Evolutionary conservation across 2,797 vertebrate species (phyloP), one percentile per base, ranked within the genome.

Genomic region (Acipenser oxyrinchus): DNA sequence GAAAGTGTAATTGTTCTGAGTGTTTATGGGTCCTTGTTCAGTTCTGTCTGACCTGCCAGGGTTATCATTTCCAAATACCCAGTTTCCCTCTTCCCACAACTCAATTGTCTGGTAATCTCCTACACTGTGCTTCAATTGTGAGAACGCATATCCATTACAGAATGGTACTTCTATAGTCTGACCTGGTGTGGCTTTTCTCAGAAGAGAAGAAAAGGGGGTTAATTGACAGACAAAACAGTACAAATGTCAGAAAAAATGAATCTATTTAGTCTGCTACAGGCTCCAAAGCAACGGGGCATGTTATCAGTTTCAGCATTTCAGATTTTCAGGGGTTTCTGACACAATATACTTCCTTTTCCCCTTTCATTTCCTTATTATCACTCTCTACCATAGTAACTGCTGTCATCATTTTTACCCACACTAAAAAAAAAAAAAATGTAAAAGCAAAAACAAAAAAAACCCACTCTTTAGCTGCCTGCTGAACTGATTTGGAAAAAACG

Each of bases 81-180:
- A 80, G 80, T 88, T 93, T 93, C 88, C 93, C 85, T 88, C 72
- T 91, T 92, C 89, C 88, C 83, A 61, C 76, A 80, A 84, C 83
- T 91, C 93, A 93, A 96, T 96, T 96, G 94, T 96, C 73, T 84
- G 75, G 83, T 88, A 94, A 96, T 95, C 93, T 93, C 82, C 82
- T 76, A 77, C 69, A 76, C 72, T 72, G 72, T 81, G 75, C 82
- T 89, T 86, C 89, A 95, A 95, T 96, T 89, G 92, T 97, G 94
- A 94, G 94, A 97, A 94, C 86, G 79, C 77, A 65, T 78, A 81
- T 78, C 81, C 75, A 75, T 75, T 76, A 76, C 75, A 77, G 79
- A 76, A 78, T 74, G 76, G 71, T 65, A 71, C 72, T 80, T 77
- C 78, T 82, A 82, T 77, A 75, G 79, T 79, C 78, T 86, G 85